These are phyloP conservation scores for Scaptomyza graminum DNA, from an alignment of 1,140 invertebrate species.

Conservation along the genomic window DNA sequence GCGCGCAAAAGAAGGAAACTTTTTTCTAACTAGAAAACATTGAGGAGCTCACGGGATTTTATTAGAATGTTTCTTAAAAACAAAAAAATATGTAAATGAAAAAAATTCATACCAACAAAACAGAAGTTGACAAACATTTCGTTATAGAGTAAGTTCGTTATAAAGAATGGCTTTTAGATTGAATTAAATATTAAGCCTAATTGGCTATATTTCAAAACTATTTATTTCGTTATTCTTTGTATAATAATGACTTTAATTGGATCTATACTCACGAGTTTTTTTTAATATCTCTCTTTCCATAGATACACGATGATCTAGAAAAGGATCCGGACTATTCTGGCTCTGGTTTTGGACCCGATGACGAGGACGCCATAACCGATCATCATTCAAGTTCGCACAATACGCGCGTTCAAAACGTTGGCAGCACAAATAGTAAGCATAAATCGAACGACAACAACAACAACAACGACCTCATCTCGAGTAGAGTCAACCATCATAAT, in stretches of 20 bases:
- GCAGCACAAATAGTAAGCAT: conserved; percentile 78
- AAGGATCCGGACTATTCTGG: conserved; percentile 89
- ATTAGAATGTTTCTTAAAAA: not conserved
- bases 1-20: conserved; percentile 46
- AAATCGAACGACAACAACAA: conserved; percentile 77
- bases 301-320: conserved; percentile 85
- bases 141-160: too few species aligned
- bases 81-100: not conserved
- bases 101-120: too few species aligned
- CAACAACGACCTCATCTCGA: conserved; percentile 71
- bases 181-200: not conserved
- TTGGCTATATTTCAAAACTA: too few species aligned
- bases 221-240: not conserved
- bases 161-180: too few species aligned
- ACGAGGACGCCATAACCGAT: conserved; percentile 85
- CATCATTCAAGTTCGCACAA: conserved; percentile 68
- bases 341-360: conserved; percentile 88
- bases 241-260: too few species aligned
- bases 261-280: too few species aligned
- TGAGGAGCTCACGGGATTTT: conserved; percentile 3
- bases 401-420: conserved; percentile 52
- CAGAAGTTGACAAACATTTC: too few species aligned
- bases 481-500: conserved; percentile 75
- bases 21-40: conserved; percentile 2
- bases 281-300: conserved; percentile 27